phyloP scores from a whole-genome alignment of 2,888 invertebrate genomes.

The Drosophila atripex region DNA sequence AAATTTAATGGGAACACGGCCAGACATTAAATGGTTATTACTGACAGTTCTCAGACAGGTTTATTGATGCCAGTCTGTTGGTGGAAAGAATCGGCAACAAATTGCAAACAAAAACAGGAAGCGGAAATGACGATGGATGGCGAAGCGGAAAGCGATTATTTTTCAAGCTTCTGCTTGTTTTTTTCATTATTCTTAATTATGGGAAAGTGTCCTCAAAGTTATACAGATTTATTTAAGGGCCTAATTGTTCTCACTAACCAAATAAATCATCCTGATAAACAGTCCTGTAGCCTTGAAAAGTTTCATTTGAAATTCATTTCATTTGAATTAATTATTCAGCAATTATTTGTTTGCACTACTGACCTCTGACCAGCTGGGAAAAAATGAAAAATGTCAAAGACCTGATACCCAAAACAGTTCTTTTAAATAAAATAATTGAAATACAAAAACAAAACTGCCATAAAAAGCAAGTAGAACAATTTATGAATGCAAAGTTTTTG shows the following conservation, averaged over 20 bases:
- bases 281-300: slow-evolving; percentile 66
- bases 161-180: background rate
- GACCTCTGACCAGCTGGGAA: slow-evolving; percentile 48
- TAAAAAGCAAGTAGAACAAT: slow-evolving; percentile 9
- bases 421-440: slow-evolving; percentile 4
- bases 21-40: slow-evolving; percentile 53
- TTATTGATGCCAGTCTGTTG: slow-evolving; percentile 58
- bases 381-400: background rate
- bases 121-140: slow-evolving; percentile 1
- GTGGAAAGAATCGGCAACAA: slow-evolving; percentile 3
- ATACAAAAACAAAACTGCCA: slow-evolving; percentile 4
- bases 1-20: slow-evolving; percentile 43
- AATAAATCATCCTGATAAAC: background rate
- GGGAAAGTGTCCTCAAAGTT: slow-evolving; percentile 48
- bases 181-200: slow-evolving; percentile 68
- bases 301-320: slow-evolving; percentile 62
- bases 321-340: slow-evolving; percentile 74
- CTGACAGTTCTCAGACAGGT: slow-evolving; percentile 56
- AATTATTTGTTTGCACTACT: slow-evolving; percentile 59
- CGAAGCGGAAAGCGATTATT: slow-evolving; percentile 10
- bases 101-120: slow-evolving; percentile 5
- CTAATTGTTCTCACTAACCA: slow-evolving; percentile 4
- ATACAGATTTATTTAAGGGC: slow-evolving; percentile 3
- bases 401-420: background rate
- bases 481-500: background rate